Evolutionary conservation across 2,888 invertebrate genomes (phyloP).

Genomic region (Apoderus coryli): DNA sequence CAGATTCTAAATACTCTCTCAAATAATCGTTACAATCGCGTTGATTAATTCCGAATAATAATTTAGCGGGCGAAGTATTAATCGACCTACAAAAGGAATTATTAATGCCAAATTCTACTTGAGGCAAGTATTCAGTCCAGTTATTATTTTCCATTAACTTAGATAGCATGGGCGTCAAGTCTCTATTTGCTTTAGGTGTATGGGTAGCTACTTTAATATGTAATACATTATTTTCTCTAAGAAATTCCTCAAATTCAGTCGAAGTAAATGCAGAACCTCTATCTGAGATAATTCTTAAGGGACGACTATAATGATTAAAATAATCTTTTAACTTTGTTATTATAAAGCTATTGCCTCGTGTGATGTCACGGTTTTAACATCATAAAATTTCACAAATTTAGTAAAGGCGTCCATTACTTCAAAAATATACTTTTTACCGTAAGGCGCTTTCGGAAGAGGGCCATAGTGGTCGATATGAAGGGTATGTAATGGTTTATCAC

Average conservation of each 20-base stretch:
- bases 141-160: too few species aligned
- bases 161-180: too few species aligned
- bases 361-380: conserved; percentile 4
- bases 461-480: conserved; percentile 10
- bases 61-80: too few species aligned
- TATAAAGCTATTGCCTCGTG: conserved; percentile 8
- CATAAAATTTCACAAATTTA: conserved; percentile 10
- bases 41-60: too few species aligned
- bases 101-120: too few species aligned
- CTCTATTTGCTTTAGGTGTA: conserved; percentile 1
- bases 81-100: too few species aligned
- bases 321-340: conserved; percentile 6
- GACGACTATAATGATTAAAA: conserved; percentile 7
- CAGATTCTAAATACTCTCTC: too few species aligned
- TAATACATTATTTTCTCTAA: conserved; percentile 5
- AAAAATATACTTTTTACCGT: conserved; percentile 6
- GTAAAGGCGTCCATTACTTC: conserved; percentile 9
- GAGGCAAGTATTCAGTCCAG: too few species aligned
- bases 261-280: conserved; percentile 8
- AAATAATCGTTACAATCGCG: too few species aligned
- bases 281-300: conserved; percentile 7
- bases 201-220: too few species aligned
- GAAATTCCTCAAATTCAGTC: conserved; percentile 6
- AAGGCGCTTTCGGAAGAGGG: conserved; percentile 14
- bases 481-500: conserved; percentile 9